These are phyloP conservation scores for Hydrolagus affinis DNA, from an alignment of 2,113 vertebrate species.

Conservation along the genomic window DNA sequence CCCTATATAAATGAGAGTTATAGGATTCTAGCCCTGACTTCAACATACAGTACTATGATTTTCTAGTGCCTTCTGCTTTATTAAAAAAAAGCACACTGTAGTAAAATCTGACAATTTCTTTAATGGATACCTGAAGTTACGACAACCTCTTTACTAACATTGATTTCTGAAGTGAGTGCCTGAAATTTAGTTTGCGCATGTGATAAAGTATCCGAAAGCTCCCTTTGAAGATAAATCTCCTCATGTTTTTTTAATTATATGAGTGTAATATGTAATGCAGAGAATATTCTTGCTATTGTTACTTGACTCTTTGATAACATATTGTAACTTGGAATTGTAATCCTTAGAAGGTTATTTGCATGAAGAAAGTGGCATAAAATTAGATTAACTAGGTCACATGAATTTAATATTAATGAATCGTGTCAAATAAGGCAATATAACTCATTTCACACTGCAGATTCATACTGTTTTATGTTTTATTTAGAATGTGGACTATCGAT, in stretches of 20 bases:
- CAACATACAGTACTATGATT: no score
- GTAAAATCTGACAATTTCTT: background rate
- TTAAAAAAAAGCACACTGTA: no score
- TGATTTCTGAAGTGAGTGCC: background rate
- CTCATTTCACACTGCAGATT: background rate
- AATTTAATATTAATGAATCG: background rate
- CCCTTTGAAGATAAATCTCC: no score
- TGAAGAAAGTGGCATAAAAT: background rate
- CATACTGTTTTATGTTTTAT: background rate
- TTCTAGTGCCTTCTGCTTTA: no score
- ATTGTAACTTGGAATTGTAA: background rate
- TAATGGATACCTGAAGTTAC: background rate
- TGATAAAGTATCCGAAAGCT: background rate
- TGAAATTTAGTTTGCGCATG: background rate
- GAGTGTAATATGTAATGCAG: background rate
- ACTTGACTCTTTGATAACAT: background rate
- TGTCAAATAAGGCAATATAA: background rate
- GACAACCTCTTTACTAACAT: background rate
- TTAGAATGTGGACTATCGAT: no score
- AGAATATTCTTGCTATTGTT: background rate
- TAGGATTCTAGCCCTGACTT: no score
- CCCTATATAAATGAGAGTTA: no score
- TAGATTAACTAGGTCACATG: background rate
- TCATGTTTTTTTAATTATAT: no score
- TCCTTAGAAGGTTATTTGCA: background rate